Conservation (phyloP, 1,140 invertebrate species). For the Microvelia longipes region DNA sequence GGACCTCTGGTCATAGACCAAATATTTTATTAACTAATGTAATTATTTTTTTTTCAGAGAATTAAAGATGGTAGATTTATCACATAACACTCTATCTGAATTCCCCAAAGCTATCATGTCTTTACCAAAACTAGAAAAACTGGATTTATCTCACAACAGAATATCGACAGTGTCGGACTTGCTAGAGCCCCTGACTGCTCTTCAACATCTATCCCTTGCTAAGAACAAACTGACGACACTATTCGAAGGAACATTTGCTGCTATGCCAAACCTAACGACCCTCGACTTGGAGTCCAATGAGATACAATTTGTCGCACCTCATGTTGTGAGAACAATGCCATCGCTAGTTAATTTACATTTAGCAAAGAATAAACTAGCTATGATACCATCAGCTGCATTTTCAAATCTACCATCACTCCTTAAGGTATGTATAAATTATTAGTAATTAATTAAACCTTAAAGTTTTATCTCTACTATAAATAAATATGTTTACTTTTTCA, state of each 20-base stretch:
- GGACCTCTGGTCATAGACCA: no score
- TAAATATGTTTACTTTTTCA: no score
- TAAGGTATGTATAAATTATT: slow-evolving; percentile 36
- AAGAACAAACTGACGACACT: slow-evolving; percentile 59
- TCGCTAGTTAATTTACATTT: slow-evolving; percentile 53
- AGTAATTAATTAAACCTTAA: no score
- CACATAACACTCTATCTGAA: slow-evolving; percentile 56
- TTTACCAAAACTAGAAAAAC: slow-evolving; percentile 44
- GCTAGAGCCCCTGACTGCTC: slow-evolving; percentile 42
- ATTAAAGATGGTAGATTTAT: slow-evolving; percentile 55
- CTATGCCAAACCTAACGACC: slow-evolving; percentile 49
- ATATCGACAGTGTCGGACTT: slow-evolving; percentile 42
- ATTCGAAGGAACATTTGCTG: slow-evolving; percentile 50
- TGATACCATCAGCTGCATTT: slow-evolving; percentile 53
- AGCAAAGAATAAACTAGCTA: slow-evolving; percentile 32
- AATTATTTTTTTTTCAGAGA: slow-evolving; percentile 32
- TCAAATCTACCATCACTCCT: slow-evolving; percentile 56
- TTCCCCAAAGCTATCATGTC: slow-evolving; percentile 52
- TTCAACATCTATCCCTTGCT: slow-evolving; percentile 49
- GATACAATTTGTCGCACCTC: slow-evolving; percentile 54
- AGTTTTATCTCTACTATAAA: no score
- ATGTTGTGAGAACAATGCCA: slow-evolving; percentile 41
- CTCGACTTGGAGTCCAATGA: slow-evolving; percentile 70
- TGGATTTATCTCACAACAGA: slow-evolving; percentile 62
- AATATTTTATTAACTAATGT: no score